These are phyloP conservation scores for Scomber scombrus DNA, from an alignment of 2,113 vertebrate species.

Conservation along the genomic window DNA sequence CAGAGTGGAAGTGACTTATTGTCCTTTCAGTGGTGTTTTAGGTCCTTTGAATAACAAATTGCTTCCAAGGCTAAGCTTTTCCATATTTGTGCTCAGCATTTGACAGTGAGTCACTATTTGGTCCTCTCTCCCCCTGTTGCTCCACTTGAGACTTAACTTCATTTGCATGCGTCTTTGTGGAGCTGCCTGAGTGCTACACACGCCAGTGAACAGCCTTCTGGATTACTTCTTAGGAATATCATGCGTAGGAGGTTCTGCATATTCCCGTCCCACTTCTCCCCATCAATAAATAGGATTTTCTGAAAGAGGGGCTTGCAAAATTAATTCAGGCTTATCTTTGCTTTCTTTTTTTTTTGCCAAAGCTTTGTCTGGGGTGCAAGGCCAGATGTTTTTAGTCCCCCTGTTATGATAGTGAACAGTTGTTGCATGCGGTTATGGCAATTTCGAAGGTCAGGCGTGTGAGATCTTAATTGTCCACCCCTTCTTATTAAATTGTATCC, in stretches of 20 bases:
- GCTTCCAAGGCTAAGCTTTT: slow-evolving; percentile 55
- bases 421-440: slow-evolving; percentile 18
- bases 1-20: slow-evolving; percentile 9
- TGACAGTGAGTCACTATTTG: slow-evolving; percentile 60
- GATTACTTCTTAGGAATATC: slow-evolving; percentile 65
- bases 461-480: slow-evolving; percentile 2
- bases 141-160: slow-evolving; percentile 66
- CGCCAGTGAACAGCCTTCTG: slow-evolving; percentile 69
- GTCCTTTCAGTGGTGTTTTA: slow-evolving; percentile 42
- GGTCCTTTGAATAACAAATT: slow-evolving; percentile 54
- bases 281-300: slow-evolving; percentile 64
- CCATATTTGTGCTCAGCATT: slow-evolving; percentile 58
- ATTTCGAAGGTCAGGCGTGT: slow-evolving; percentile 16
- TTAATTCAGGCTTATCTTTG: slow-evolving; percentile 50
- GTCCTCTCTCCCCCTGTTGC: slow-evolving; percentile 63
- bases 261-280: slow-evolving; percentile 38
- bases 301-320: slow-evolving; percentile 51
- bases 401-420: slow-evolving; percentile 27
- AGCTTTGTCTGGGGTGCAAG: slow-evolving; percentile 37
- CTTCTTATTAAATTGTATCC: slow-evolving; percentile 14
- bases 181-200: slow-evolving; percentile 60
- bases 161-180: slow-evolving; percentile 75
- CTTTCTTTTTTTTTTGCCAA: slow-evolving; percentile 41
- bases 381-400: slow-evolving; percentile 24
- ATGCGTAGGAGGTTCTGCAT: slow-evolving; percentile 57